These are phyloP conservation scores for Aelia acuminata DNA, from an alignment of 2,888 invertebrate species.

Conservation along the genomic window DNA sequence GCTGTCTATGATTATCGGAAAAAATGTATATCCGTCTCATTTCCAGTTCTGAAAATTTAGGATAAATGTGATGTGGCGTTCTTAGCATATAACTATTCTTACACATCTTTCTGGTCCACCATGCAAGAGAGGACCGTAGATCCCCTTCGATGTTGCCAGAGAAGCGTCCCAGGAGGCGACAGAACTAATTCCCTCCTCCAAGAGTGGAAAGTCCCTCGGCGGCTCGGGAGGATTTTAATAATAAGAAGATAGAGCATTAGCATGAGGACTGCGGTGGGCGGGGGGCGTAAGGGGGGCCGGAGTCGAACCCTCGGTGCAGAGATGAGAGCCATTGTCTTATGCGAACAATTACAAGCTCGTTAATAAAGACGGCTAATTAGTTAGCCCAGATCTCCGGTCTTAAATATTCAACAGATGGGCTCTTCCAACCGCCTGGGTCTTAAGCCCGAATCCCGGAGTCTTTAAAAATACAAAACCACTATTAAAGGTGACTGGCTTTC, in stretches of 20 bases:
- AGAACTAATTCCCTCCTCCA: not conserved
- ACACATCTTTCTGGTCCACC: not conserved
- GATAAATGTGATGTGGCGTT: too few species aligned
- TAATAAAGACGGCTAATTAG: slow-evolving; percentile 37
- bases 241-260: not conserved
- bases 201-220: not conserved
- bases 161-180: not conserved
- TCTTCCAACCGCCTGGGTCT: not conserved
- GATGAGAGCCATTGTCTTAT: not conserved
- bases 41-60: too few species aligned
- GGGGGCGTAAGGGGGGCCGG: not conserved
- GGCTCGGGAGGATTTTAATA: slow-evolving; percentile 39
- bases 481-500: slow-evolving; percentile 25
- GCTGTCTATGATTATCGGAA: too few species aligned
- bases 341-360: not conserved
- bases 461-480: slow-evolving; percentile 24
- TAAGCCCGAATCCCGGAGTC: not conserved
- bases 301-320: not conserved
- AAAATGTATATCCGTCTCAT: too few species aligned
- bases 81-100: too few species aligned
- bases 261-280: not conserved
- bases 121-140: not conserved
- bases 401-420: not conserved
- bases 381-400: not conserved
- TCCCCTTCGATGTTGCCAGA: not conserved